Evolutionary conservation across 2,888 invertebrate genomes (phyloP).

Genomic region (Lamellibrachia satsuma): DNA sequence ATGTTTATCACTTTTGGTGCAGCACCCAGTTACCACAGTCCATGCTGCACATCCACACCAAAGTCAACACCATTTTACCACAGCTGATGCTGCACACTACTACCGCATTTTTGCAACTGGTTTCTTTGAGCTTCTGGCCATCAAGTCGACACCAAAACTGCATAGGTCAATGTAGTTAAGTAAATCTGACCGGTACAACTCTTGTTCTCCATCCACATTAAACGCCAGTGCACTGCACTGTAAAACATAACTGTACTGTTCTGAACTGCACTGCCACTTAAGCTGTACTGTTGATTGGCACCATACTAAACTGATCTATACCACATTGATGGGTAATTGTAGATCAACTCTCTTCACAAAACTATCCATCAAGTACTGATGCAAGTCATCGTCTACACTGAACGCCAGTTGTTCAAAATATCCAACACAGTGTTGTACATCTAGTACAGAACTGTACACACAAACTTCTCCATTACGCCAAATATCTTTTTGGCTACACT

Average conservation of each 20-base stretch:
- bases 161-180: background rate
- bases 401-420: background rate
- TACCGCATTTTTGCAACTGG: background rate
- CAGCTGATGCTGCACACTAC: background rate
- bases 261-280: too few species aligned
- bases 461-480: background rate
- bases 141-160: background rate
- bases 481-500: background rate
- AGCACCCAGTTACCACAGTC: background rate
- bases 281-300: background rate
- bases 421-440: background rate
- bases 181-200: background rate
- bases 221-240: background rate
- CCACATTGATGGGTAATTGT: background rate
- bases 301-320: background rate
- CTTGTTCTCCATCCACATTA: background rate
- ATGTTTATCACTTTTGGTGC: constrained; percentile 3
- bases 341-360: background rate
- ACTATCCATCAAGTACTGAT: too few species aligned
- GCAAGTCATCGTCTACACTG: background rate
- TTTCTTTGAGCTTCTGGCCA: background rate
- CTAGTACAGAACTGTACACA: background rate
- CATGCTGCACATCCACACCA: background rate
- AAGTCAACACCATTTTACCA: background rate
- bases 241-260: too few species aligned